Conservation (phyloP, 2,888 invertebrate genomes). For the Exephanes ischioxanthus region DNA sequence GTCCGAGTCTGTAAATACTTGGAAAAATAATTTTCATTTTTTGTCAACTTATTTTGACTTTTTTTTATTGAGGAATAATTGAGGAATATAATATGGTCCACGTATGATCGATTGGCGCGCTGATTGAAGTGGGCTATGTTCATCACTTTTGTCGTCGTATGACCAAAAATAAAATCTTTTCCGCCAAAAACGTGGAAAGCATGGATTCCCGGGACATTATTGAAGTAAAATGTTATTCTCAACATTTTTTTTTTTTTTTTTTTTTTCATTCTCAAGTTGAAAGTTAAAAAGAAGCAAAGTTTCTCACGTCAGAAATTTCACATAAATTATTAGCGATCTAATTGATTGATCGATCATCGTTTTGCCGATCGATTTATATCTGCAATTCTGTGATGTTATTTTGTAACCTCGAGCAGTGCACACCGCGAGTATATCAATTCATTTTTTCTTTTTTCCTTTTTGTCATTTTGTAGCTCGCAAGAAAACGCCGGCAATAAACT, state of each 20-base stretch:
- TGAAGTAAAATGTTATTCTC: too few species aligned
- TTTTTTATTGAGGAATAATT: neutral
- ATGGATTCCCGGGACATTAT: too few species aligned
- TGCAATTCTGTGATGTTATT: constrained; percentile 41
- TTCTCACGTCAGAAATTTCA: constrained; percentile 39
- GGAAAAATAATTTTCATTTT: neutral
- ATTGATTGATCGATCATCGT: constrained; percentile 56
- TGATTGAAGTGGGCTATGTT: neutral
- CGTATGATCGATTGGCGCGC: too few species aligned
- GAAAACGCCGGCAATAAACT: constrained; percentile 56
- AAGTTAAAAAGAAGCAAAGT: neutral
- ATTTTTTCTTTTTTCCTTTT: constrained; percentile 35
- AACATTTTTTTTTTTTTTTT: too few species aligned
- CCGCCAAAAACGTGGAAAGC: too few species aligned
- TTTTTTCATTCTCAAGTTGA: neutral
- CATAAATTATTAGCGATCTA: constrained; percentile 14
- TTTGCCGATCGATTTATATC: constrained; percentile 13
- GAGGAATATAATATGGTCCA: too few species aligned
- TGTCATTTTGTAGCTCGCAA: constrained; percentile 5
- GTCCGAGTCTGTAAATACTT: neutral
- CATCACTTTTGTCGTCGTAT: neutral
- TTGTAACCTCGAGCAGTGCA: constrained; percentile 17
- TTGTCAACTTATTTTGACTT: neutral
- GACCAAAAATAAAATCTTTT: too few species aligned
- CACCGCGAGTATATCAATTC: constrained; percentile 43